Conservation (phyloP, 2,888 invertebrate genomes). For the Cordilura impudica region DNA sequence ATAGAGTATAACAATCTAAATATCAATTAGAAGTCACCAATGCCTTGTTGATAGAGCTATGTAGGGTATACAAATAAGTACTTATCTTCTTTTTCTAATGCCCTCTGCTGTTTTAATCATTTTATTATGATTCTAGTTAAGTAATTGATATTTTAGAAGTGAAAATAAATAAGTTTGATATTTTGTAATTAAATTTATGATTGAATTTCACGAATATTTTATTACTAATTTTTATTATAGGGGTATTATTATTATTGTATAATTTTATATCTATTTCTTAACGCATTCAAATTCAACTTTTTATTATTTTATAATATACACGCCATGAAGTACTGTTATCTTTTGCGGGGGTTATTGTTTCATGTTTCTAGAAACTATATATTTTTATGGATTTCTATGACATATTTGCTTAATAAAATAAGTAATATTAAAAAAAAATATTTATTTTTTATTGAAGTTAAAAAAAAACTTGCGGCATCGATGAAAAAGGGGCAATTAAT, state of each 20-base stretch:
- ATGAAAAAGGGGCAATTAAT: neutral
- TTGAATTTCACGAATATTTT: conserved; percentile 59
- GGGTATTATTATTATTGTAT: neutral
- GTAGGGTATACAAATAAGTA: too few relatives aligned
- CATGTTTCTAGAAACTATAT: neutral
- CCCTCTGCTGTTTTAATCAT: neutral
- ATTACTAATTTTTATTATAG: neutral
- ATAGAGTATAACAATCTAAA: too few relatives aligned
- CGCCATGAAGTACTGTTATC: neutral
- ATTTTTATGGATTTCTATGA: conserved; percentile 4
- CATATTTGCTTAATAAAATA: neutral
- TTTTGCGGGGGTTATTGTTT: neutral
- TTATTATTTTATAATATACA: conserved; percentile 7
- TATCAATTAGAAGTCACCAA: too few relatives aligned
- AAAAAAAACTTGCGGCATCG: neutral
- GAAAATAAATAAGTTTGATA: neutral
- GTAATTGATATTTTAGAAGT: neutral
- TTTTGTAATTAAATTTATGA: conserved; percentile 62
- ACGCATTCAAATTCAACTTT: neutral
- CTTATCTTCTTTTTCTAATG: too few relatives aligned
- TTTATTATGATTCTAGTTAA: neutral
- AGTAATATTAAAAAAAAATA: neutral
- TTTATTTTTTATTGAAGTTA: neutral
- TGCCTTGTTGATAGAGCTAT: too few relatives aligned
- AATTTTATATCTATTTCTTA: neutral